Base-by-base conservation (phyloP, 1,140 invertebrate species). In the Macrotrachela quadricornifera region DNA sequence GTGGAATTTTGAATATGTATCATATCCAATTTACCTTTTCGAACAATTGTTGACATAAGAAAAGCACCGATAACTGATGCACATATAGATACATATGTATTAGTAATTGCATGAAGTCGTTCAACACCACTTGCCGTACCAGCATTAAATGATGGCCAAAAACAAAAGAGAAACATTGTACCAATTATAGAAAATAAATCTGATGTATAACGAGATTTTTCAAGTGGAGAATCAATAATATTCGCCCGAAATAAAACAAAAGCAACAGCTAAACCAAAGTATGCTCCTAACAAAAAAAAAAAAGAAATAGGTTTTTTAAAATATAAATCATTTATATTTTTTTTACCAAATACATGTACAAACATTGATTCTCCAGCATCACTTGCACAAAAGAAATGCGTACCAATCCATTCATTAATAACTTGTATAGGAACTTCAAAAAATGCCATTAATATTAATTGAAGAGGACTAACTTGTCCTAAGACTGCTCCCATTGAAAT, bases 61-160 rank as follows among this genome's bases (percentile, higher is more conserved):
- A 88, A 94, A 18, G 82, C 76, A 30, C 79, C 76, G 1, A 90
- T 78, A 69, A 81, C 79, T 61, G 82, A 84, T 46, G 84, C 75
- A 46, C 80, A 76, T 58, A 94, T 74, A 39, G 86, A 80, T 41
- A 90, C 72, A 62, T 90, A 85, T 9, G 87, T 94, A 74, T 95
- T 92, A 62, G 91, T 78, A 50, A 94, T 77, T 10, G 85, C 86
- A 40, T 86, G 72, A 56, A 85, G 78, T 60, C 82, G 80, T 40
- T 67, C 67, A 59, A 80, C 79, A 47, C 80, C 78, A 4, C 79
- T 79, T 11, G 67, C 62, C 9, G 82, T 73, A 0, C 78, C 83
- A 1, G 81, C 81, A 70, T 94, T 95, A 70, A 94, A 94, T 56
- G 83, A 87, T 1, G 90, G 90, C 84, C 85, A 90, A 65, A 82